A percentile compares a stretch with the other conserved stretches of the same genome.
phyloP scores from a whole-genome alignment of 2,113 vertebrate species.

The Camelus bactrianus region DNA sequence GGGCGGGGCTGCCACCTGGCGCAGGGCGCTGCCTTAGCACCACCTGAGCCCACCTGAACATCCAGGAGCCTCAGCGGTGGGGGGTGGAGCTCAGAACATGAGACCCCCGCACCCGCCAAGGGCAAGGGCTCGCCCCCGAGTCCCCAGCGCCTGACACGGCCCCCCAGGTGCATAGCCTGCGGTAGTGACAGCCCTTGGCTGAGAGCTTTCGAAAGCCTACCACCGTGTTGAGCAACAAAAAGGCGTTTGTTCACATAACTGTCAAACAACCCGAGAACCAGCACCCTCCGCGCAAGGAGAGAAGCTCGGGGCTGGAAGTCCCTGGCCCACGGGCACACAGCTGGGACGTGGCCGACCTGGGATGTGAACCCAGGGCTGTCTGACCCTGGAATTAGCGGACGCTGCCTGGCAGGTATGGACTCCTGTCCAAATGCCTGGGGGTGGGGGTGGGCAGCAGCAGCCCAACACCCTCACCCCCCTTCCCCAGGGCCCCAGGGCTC shows the following conservation, averaged over 20 bases:
- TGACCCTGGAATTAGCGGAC: too few species aligned
- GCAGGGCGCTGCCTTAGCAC: neutral
- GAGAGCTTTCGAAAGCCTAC: neutral
- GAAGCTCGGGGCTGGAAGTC: too few species aligned
- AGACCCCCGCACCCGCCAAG: neutral
- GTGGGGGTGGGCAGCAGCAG: neutral
- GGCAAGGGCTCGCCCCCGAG: neutral
- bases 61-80: neutral
- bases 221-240: neutral
- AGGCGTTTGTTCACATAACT: accelerated
- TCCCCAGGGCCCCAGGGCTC: too few species aligned
- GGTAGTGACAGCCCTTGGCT: accelerated
- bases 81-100: too few species aligned
- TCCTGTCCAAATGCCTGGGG: accelerated
- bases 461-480: accelerated
- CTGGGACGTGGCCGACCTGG: accelerated
- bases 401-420: neutral
- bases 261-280: accelerated
- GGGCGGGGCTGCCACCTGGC: neutral
- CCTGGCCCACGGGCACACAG: neutral
- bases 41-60: neutral
- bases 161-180: accelerated
- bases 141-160: neutral
- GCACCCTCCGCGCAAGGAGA: neutral
- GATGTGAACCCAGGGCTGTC: neutral